Base-by-base conservation (phyloP, 2,888 invertebrate species). In the Drosophila anomalata region DNA sequence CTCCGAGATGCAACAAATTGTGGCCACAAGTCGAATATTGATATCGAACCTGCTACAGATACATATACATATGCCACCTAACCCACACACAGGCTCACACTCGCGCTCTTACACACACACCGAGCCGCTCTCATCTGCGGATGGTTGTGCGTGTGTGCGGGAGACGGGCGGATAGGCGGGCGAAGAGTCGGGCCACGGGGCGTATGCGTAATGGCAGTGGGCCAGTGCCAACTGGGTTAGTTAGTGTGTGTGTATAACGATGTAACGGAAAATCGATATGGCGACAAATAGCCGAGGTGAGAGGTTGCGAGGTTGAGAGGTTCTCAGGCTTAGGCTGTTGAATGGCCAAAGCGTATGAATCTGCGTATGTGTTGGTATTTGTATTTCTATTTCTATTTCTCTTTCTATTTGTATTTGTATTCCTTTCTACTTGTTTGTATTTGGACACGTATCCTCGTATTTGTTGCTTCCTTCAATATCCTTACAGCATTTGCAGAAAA, bases 191-290 rank as follows among this genome's bases (percentile, higher is more conserved):
- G 55, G 51, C 55, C 24, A 56, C 48, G 63, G 77, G 76, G 89
- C 75, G 76, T 76, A 71, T 83, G 86, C 83, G 61, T 79, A 66
- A 60, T 70, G 58, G 52, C 46, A 36, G 57, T 51, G 65, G 20
- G 63, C 61, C 65, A 61, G 53, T 68, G 66, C 65, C 58, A 88
- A 84, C 66, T 85, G 84, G 89, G 89, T 89, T 89, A 85, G 69
- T 75, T 20, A 17, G 80, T 78, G 85, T 77, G 85, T 87, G 78
- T 89, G 89, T 87, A 89, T 87, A 87, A 87, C 89, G 78, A 79
- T 75, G 73, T 78, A 86, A 81, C 75, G 87, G 89, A 89, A 89
- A 86, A 86, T 86, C 85, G 86, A 86, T 86, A 88, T 20, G 60
- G 57, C 73, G 48, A 50, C 69, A 68, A 63, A 72, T 22, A 44